phyloP scores from a whole-genome alignment of 2,888 invertebrate species.

The Eilema sororculum region DNA sequence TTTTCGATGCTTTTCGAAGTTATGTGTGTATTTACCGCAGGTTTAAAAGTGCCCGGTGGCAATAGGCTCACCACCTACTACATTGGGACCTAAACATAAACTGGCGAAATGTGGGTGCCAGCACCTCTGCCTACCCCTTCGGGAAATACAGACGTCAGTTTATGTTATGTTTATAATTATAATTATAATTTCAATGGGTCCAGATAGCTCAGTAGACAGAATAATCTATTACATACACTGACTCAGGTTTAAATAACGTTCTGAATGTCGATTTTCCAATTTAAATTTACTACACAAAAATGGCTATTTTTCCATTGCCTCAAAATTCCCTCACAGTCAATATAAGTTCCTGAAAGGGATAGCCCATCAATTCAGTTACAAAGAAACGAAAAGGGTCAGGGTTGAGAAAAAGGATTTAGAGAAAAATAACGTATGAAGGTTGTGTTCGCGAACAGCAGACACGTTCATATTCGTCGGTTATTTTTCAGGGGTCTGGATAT shows the following conservation, averaged over 20 bases:
- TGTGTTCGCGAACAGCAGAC: constrained; percentile 2
- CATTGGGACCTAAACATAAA: too few species aligned
- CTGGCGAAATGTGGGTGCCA: too few species aligned
- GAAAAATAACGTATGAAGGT: constrained; percentile 5
- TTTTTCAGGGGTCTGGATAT: constrained; percentile 4
- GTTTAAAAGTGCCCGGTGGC: too few species aligned
- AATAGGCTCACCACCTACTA: too few species aligned
- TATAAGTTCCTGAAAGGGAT: constrained; percentile 4
- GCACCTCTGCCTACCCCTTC: too few species aligned
- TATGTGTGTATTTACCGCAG: too few species aligned
- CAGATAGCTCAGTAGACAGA: too few species aligned
- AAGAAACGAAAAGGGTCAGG: constrained; percentile 8
- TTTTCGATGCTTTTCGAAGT: too few species aligned
- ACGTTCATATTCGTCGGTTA: constrained; percentile 2
- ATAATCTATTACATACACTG: too few species aligned
- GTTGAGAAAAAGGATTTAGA: constrained; percentile 4
- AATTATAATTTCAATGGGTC: too few species aligned
- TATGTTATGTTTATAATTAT: too few species aligned
- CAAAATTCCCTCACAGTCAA: constrained; percentile 1
- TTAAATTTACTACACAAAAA: not conserved
- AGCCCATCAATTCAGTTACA: constrained; percentile 11
- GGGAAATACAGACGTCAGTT: too few species aligned
- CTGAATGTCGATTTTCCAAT: not conserved
- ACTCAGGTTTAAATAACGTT: not conserved
- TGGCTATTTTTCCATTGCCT: not conserved